Conservation (phyloP, 2,888 invertebrate genomes). For the Acholoe squamosa region DNA sequence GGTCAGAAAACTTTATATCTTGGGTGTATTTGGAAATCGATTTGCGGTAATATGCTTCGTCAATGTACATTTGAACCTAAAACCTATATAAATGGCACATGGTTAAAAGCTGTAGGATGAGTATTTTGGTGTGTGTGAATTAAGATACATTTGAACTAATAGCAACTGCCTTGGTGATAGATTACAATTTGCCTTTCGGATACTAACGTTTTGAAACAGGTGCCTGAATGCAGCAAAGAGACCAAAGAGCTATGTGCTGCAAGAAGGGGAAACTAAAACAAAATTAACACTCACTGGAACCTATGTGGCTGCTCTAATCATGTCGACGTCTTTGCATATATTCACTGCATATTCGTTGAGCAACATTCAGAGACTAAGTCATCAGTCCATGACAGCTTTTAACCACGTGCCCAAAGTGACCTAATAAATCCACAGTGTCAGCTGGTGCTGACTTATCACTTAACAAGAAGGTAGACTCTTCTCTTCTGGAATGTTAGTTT, state of each 20-base stretch:
- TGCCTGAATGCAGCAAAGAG: background rate
- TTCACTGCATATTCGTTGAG: slow-evolving; percentile 41
- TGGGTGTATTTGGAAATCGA: background rate
- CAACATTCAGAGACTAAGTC: background rate
- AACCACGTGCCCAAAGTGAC: background rate
- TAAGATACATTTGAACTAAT: background rate
- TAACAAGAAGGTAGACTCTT: background rate
- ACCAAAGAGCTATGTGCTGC: background rate
- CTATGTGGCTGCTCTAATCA: slow-evolving; percentile 22
- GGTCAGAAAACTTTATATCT: too few species aligned
- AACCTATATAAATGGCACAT: background rate
- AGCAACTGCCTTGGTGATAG: background rate
- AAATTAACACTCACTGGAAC: background rate
- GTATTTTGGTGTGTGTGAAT: slow-evolving; percentile 8
- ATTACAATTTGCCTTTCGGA: background rate
- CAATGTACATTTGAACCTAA: background rate
- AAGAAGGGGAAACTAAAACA: background rate
- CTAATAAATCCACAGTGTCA: background rate
- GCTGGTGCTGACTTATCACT: background rate
- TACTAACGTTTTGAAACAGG: background rate
- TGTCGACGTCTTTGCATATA: slow-evolving; percentile 27
- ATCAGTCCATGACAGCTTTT: background rate
- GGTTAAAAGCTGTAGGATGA: background rate
- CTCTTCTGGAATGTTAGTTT: slow-evolving; percentile 20
- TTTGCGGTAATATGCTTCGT: background rate